These are phyloP conservation scores for Urosaurus nigricauda DNA, from an alignment of 2,797 vertebrate genomes.

Conservation along the genomic window DNA sequence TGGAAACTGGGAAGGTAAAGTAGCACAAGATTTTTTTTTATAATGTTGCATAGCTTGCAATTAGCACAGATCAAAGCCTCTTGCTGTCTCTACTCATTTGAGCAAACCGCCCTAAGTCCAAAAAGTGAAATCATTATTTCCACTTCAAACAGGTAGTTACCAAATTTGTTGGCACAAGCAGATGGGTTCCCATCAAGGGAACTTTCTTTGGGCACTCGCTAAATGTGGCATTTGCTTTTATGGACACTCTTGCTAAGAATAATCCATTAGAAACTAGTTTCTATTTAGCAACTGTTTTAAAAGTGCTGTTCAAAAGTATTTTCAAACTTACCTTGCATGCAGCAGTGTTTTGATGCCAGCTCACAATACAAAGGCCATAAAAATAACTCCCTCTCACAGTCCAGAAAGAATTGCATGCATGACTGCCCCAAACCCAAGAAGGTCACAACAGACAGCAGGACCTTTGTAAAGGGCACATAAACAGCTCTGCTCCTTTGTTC, in stretches of 20 bases:
- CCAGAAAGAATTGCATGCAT: constrained; percentile 66
- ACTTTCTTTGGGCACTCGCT: neutral
- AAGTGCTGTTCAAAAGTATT: constrained; percentile 13
- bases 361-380: constrained; percentile 56
- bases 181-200: neutral
- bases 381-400: constrained; percentile 65
- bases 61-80: constrained; percentile 20
- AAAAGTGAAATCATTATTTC: constrained; percentile 21
- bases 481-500: constrained; percentile 79
- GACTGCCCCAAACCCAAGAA: constrained; percentile 71
- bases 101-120: neutral
- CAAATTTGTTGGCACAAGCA: neutral
- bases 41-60: constrained; percentile 4
- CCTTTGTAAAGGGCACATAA: constrained; percentile 75
- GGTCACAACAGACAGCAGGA: constrained; percentile 70
- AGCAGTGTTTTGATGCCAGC: constrained; percentile 62
- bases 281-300: constrained; percentile 9
- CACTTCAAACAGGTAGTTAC: constrained; percentile 3
- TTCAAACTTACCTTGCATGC: constrained; percentile 65
- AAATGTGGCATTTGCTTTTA: neutral
- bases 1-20: neutral
- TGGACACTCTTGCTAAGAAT: neutral
- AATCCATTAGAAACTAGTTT: constrained; percentile 17
- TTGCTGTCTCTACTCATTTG: neutral
- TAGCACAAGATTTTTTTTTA: constrained; percentile 3